Conservation (phyloP, 2,888 invertebrate species). For the Tigriopus californicus region DNA sequence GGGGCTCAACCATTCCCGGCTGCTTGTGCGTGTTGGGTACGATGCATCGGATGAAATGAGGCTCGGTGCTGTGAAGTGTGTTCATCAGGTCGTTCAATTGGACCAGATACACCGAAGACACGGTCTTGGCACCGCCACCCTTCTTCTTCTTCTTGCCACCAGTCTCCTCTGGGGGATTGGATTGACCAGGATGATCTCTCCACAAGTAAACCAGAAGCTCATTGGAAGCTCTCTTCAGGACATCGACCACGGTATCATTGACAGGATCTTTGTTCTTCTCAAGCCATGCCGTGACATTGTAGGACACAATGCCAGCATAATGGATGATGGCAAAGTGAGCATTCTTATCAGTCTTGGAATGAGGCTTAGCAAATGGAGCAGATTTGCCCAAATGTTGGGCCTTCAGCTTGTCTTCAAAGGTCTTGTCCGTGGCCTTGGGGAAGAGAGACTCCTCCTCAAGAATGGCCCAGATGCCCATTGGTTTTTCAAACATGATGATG, state of each 20-base stretch:
- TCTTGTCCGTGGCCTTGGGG: constrained; percentile 97
- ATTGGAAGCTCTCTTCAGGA: constrained; percentile 82
- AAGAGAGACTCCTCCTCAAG: constrained; percentile 99
- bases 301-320: constrained; percentile 95
- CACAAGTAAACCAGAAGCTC: constrained; percentile 74
- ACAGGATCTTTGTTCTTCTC: constrained; percentile 99
- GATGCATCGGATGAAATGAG: constrained; percentile 99
- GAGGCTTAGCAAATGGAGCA: constrained; percentile 82
- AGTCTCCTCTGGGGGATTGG: constrained; percentile 25
- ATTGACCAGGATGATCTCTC: constrained; percentile 84
- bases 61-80: constrained; percentile 84
- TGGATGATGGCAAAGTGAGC: constrained; percentile 98
- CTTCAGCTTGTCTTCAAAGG: constrained; percentile 96
- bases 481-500: constrained; percentile 92
- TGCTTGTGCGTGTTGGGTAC: constrained; percentile 55
- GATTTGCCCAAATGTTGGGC: constrained; percentile 99
- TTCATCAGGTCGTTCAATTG: constrained; percentile 97
- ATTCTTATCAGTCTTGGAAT: constrained; percentile 72
- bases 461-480: constrained; percentile 99
- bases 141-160: constrained; percentile 42
- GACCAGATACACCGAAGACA: constrained; percentile 83
- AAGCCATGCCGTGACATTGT: constrained; percentile 97
- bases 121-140: constrained; percentile 97
- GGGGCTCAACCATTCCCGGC: constrained; percentile 56
- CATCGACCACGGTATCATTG: constrained; percentile 97